Percentiles rank a stretch among this genome's conserved stretches.
Evolutionary conservation across 2,797 vertebrate species (phyloP).

Genomic region (Neomorphus geoffroyi): DNA sequence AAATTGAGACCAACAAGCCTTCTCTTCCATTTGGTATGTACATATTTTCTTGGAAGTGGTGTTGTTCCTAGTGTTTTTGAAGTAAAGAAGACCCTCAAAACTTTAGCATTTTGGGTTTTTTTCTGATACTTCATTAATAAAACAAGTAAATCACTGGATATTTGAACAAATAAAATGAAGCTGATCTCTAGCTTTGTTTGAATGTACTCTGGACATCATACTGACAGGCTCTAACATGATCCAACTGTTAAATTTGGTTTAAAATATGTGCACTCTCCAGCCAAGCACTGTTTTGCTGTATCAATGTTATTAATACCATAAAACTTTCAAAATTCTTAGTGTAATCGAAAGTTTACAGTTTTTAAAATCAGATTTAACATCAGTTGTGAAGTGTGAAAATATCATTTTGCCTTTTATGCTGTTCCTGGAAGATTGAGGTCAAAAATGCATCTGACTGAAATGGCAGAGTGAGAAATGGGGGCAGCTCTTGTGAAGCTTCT

Average conservation of each 20-base stretch:
- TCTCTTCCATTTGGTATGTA: neutral
- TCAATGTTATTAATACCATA: constrained; percentile 48
- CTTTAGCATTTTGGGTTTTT: neutral
- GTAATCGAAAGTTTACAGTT: constrained; percentile 37
- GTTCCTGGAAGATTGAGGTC: neutral
- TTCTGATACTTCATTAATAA: neutral
- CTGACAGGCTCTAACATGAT: neutral
- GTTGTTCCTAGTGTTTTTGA: neutral
- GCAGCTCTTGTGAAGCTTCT: neutral
- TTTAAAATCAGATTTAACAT: neutral
- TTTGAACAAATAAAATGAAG: neutral
- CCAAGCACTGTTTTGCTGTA: constrained; percentile 33
- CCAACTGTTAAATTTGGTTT: constrained; percentile 22
- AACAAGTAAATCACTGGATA: neutral
- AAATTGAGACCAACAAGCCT: neutral
- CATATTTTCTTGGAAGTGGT: neutral
- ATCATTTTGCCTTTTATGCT: neutral
- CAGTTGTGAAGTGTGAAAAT: neutral
- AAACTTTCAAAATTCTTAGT: constrained; percentile 58
- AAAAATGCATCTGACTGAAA: neutral
- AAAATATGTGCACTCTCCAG: neutral
- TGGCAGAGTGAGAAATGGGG: neutral
- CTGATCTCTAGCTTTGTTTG: neutral
- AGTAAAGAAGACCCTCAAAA: neutral
- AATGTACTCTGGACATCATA: neutral